Percentiles rank a stretch among this genome's conserved stretches.
phyloP scores from a whole-genome alignment of 2,113 vertebrate species.

The Promerops cafer region DNA sequence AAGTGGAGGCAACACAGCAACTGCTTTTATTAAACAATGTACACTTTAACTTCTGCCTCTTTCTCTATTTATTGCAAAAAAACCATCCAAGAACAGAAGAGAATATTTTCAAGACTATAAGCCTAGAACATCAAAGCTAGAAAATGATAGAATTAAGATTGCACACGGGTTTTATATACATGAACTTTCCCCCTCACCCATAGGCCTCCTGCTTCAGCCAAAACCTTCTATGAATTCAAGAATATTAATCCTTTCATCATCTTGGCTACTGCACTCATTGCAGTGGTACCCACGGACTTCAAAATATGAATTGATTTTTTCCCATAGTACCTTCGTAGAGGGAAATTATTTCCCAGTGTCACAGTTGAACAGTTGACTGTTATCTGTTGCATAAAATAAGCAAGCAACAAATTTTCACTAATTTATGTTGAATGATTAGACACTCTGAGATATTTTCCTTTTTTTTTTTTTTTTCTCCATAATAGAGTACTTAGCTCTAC shows the following conservation, averaged over 20 bases:
- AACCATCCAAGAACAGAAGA: not conserved
- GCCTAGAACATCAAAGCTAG: not conserved
- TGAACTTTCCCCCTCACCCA: not conserved
- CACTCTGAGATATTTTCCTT: fast-evolving
- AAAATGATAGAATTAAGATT: not conserved
- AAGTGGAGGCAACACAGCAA: not conserved
- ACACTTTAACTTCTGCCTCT: not conserved
- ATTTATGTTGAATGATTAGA: not conserved
- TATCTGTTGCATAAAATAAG: not conserved
- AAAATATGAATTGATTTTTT: not conserved
- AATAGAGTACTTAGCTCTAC: not conserved
- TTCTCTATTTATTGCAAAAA: not conserved
- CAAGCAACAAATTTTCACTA: not conserved
- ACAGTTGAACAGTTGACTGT: not conserved
- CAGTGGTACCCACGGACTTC: not conserved
- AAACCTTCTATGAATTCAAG: not conserved
- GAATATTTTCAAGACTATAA: not conserved
- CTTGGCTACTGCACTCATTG: not conserved
- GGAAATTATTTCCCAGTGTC: not conserved
- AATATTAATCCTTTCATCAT: not conserved
- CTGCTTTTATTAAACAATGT: not conserved
- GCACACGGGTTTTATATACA: not conserved
- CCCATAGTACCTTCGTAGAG: not conserved
- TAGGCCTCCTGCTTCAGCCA: not conserved
- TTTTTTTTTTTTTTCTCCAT: too few relatives aligned